These are phyloP conservation scores for Tragelaphus imberbis DNA, from an alignment of 2,113 vertebrate genomes.

Conservation along the genomic window DNA sequence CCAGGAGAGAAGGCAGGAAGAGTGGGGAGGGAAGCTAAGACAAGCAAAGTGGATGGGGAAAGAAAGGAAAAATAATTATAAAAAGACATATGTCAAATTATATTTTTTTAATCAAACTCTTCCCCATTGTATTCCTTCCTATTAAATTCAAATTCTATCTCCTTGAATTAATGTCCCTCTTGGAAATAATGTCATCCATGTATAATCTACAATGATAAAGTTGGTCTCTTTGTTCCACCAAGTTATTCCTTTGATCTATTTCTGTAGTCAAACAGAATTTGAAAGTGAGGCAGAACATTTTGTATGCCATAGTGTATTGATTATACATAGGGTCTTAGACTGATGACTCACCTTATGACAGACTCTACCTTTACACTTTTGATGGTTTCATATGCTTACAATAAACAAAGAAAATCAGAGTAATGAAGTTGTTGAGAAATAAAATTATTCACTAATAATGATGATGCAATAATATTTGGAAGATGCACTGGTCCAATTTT, in stretches of 20 bases:
- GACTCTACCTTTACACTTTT: background rate
- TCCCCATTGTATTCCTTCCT: background rate
- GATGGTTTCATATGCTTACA: background rate
- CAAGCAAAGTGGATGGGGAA: background rate
- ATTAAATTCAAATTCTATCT: background rate
- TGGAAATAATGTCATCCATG: background rate
- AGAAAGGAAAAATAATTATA: background rate
- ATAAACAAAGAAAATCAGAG: background rate
- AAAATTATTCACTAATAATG: background rate
- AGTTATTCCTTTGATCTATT: background rate
- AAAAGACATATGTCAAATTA: background rate
- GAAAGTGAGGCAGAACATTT: background rate
- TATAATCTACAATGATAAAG: background rate
- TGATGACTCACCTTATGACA: background rate
- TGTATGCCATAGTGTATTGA: background rate
- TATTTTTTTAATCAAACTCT: background rate
- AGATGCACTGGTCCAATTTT: background rate
- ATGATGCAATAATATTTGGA: background rate
- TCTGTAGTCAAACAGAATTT: background rate
- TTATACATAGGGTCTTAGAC: background rate
- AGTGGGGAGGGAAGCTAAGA: background rate
- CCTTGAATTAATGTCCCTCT: background rate
- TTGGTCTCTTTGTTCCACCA: background rate
- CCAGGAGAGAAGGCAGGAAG: background rate
- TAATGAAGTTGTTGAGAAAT: background rate